These are phyloP conservation scores for Argya squamiceps DNA, from an alignment of 2,797 vertebrate species.

Conservation along the genomic window DNA sequence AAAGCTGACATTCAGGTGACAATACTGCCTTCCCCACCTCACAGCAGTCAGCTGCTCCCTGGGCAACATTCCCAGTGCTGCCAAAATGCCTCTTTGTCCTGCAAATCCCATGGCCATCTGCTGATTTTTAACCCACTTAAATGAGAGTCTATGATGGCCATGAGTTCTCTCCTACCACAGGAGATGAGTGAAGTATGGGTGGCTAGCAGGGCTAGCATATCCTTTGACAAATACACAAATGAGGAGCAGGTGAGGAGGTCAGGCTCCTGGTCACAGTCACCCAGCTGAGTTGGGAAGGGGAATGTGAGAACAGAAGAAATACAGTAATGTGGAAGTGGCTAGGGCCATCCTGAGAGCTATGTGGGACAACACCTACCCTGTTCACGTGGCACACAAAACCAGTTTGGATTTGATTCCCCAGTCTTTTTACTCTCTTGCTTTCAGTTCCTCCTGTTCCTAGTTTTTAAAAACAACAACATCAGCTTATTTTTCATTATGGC, in stretches of 20 bases:
- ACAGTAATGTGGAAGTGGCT: background rate
- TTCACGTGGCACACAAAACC: background rate
- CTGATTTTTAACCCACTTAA: background rate
- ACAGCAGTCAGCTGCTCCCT: background rate
- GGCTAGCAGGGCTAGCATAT: background rate
- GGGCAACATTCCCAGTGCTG: background rate
- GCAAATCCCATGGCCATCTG: background rate
- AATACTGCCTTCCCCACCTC: background rate
- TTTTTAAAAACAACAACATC: background rate
- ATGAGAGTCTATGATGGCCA: background rate
- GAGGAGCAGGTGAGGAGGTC: background rate
- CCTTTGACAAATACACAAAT: background rate
- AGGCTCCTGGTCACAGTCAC: background rate
- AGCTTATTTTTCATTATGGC: background rate
- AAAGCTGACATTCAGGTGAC: background rate
- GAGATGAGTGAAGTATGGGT: background rate
- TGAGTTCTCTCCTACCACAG: background rate
- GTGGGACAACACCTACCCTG: background rate
- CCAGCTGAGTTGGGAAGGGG: background rate
- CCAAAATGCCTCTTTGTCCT: background rate
- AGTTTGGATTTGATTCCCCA: background rate
- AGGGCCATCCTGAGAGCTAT: rapidly evolving
- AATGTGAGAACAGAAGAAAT: background rate
- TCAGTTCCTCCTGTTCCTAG: background rate
- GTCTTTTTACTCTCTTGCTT: background rate